Evolutionary conservation across 2,113 vertebrate species (phyloP), one percentile per base, ranked within the genome.

Genomic region (Mugil cephalus): DNA sequence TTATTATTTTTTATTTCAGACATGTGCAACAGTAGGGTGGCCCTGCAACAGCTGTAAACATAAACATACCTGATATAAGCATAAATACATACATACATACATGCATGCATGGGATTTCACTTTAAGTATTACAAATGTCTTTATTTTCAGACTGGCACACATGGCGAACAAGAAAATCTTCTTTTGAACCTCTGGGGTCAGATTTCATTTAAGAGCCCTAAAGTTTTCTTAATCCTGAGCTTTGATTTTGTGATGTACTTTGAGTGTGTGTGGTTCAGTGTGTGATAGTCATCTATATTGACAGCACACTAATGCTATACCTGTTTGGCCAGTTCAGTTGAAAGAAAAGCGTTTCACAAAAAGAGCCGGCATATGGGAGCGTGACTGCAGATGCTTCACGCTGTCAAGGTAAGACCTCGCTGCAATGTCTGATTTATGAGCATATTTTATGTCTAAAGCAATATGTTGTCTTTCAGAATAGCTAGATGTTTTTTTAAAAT

Each of bases 371-470:
- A 10, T 21, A 36, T 0, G 2, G 3, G 13, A 10, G 15, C 4
- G 1, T 9, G 1, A 10, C 42, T 7, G n/a, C 77, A 77, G 14
- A 53, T 45, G 6, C 38, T 69, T 55, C 48, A 5, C 17, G 19
- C 45, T 67, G 60, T 18, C 4, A 5, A 81, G 85, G 80, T 87
- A 87, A 85, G 83, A 83, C 21, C 5, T 30, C 3, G 5, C 10
- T 35, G 19, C 4, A 15, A 5, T 10, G 0, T 10, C 1, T 7
- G 0, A 50, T 39, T 43, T 54, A 39, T 45, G n/a, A 51, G 62
- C 42, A 15, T 1, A 1, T 36, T 45, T 65, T 35, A 0, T 17
- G 14, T 53, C 0, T 1, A 55, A 61, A 17, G 6, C n/a, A 1
- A 0, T 2, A 30, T 8, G 10, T 13, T 35, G 34, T 45, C 15